phyloP scores from a whole-genome alignment of 2,888 invertebrate species.

The Drosophila limbata region DNA sequence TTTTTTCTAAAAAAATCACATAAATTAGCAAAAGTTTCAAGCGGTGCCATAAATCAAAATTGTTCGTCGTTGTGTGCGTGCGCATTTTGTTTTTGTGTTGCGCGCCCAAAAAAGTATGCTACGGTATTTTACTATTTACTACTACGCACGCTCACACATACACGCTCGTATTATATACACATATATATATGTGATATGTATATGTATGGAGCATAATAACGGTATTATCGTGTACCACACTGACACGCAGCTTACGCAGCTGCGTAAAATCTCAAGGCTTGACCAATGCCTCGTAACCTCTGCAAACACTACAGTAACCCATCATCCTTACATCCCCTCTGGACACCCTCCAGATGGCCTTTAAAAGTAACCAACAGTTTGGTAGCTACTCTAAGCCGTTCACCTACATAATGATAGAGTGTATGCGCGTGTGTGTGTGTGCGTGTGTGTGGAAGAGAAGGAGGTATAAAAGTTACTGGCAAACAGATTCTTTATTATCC shows the following conservation, averaged over 20 bases:
- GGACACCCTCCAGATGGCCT: background rate
- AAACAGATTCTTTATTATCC: constrained; percentile 53
- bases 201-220: constrained; percentile 61
- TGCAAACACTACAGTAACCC: constrained; percentile 26
- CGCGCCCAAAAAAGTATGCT: constrained; percentile 77
- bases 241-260: constrained; percentile 74
- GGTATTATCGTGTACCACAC: constrained; percentile 67
- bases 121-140: constrained; percentile 76
- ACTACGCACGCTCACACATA: constrained; percentile 70
- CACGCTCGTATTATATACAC: constrained; percentile 18
- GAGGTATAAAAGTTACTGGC: constrained; percentile 31
- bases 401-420: constrained; percentile 39
- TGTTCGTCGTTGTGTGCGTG: constrained; percentile 30
- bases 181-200: constrained; percentile 17
- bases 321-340: background rate
- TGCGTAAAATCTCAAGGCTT: constrained; percentile 78
- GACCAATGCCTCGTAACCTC: constrained; percentile 69
- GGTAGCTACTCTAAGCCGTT: constrained; percentile 38
- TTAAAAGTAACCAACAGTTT: constrained; percentile 27
- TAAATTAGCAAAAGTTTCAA: constrained; percentile 55
- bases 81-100: constrained; percentile 47
- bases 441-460: background rate
- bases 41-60: constrained; percentile 52
- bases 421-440: constrained; percentile 26
- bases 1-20: constrained; percentile 33